A percentile compares a stretch with the other conserved stretches of the same genome.
These are phyloP conservation scores for Ericerus pela DNA, from an alignment of 1,140 invertebrate species.

Conservation along the genomic window DNA sequence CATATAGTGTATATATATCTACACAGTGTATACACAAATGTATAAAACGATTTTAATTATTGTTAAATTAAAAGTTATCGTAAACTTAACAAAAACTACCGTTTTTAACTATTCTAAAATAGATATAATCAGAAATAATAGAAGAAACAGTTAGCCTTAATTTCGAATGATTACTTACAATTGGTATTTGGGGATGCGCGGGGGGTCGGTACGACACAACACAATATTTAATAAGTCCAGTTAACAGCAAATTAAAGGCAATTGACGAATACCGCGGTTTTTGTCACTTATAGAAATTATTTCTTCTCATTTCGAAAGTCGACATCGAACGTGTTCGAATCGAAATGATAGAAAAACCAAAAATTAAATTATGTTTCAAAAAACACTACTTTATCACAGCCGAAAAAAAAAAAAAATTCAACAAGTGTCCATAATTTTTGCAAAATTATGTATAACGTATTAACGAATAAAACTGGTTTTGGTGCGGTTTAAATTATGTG, in stretches of 20 bases:
- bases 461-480: no score
- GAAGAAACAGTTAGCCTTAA: conserved; percentile 12
- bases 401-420: no score
- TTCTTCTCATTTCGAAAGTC: conserved; percentile 11
- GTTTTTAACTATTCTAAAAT: conserved; percentile 10
- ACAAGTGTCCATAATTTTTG: no score
- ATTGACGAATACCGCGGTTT: conserved; percentile 11
- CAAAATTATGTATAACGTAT: no score
- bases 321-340: conserved; percentile 11
- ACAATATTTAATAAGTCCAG: conserved; percentile 12
- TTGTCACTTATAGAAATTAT: conserved; percentile 12
- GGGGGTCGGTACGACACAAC: not conserved
- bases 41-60: conserved; percentile 9
- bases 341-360: no score
- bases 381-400: no score
- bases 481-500: no score
- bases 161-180: conserved; percentile 9
- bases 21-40: no score
- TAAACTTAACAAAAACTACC: conserved; percentile 12
- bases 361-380: not conserved
- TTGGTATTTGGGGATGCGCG: not conserved
- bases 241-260: conserved; percentile 12
- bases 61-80: conserved; percentile 12
- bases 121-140: conserved; percentile 12
- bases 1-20: no score